Evolutionary conservation across 2,888 invertebrate species (phyloP).

Genomic region (Leptarthrus brevirostris): DNA sequence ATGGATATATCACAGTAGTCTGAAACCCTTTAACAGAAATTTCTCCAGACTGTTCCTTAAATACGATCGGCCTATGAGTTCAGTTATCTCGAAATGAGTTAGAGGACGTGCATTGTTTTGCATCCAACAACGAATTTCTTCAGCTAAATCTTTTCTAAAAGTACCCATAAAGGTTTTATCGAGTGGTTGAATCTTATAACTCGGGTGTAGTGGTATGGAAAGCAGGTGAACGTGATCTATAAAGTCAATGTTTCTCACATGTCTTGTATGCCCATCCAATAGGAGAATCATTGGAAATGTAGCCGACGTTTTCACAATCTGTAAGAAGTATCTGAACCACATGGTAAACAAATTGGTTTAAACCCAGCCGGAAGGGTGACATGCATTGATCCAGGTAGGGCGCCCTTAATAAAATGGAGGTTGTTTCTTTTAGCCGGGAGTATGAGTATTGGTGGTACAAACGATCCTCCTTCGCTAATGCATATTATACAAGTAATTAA

Average conservation of each 20-base stretch:
- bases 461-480: constrained; percentile 50
- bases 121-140: constrained; percentile 47
- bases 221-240: constrained; percentile 50
- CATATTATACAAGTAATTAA: constrained; percentile 46
- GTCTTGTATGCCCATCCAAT: constrained; percentile 53
- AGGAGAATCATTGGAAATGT: constrained; percentile 49
- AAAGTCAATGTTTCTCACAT: constrained; percentile 51
- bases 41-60: constrained; percentile 49
- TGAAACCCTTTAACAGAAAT: constrained; percentile 49
- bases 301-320: constrained; percentile 45
- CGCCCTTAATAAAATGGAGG: constrained; percentile 49
- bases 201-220: constrained; percentile 51
- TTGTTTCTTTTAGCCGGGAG: constrained; percentile 49
- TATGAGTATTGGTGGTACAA: constrained; percentile 48
- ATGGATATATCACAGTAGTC: constrained; percentile 6
- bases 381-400: too few relatives aligned
- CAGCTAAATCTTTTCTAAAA: constrained; percentile 51
- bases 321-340: constrained; percentile 52
- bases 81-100: constrained; percentile 50
- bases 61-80: constrained; percentile 48
- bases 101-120: constrained; percentile 47
- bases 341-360: constrained; percentile 49
- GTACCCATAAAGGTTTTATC: constrained; percentile 53
- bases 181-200: constrained; percentile 52
- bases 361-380: constrained; percentile 50